These are phyloP conservation scores for Sylvietta virens DNA, from an alignment of 2,113 vertebrate species.

Conservation along the genomic window DNA sequence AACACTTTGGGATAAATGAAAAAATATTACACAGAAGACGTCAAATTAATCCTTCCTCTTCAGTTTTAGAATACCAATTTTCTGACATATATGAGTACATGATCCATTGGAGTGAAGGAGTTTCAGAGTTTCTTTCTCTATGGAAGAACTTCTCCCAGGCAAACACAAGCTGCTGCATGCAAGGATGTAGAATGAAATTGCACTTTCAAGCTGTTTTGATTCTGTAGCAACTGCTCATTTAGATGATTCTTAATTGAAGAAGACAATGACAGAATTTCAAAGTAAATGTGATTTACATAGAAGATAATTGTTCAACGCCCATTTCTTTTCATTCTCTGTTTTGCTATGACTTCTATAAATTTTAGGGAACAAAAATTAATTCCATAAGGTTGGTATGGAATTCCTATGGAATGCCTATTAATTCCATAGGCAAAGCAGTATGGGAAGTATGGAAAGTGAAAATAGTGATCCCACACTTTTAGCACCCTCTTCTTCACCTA, in stretches of 20 bases:
- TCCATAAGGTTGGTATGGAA: too few relatives aligned
- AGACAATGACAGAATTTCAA: background rate
- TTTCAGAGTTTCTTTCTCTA: background rate
- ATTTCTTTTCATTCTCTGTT: background rate
- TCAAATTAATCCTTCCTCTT: background rate
- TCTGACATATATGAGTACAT: background rate
- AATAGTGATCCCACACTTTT: background rate
- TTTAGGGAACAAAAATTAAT: background rate
- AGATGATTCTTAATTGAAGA: background rate
- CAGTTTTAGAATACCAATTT: background rate
- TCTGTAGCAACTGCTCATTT: background rate
- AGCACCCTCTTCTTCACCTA: background rate
- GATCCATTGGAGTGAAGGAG: background rate
- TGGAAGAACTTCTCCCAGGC: background rate
- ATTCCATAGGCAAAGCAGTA: background rate
- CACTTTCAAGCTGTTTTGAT: background rate
- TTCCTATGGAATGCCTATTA: too few relatives aligned
- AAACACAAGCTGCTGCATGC: background rate
- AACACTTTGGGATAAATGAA: background rate
- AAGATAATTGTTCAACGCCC: background rate
- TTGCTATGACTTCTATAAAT: background rate
- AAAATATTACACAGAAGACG: background rate
- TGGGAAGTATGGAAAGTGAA: background rate
- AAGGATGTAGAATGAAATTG: background rate
- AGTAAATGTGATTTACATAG: background rate